Evolutionary conservation across 1,140 invertebrate species (phyloP).

Genomic region (Drosophila pseudoobscura): DNA sequence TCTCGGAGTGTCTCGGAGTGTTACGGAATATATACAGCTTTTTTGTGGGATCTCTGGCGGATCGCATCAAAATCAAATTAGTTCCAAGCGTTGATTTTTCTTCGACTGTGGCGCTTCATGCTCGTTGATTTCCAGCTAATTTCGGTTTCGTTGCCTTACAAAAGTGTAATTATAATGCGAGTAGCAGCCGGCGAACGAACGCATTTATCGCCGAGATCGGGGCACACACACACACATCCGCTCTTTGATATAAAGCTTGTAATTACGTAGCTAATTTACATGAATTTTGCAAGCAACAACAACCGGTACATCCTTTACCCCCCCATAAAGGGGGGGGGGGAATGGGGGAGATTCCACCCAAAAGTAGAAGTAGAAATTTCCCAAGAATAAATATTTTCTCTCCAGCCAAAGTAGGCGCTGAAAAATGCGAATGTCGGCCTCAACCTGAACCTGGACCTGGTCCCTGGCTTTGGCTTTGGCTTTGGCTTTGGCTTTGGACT

Average conservation of each 20-base stretch:
- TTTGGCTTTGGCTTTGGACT: constrained; percentile 43
- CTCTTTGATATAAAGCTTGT: constrained; percentile 50
- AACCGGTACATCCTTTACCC: constrained; percentile 65
- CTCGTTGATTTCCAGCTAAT: constrained; percentile 77
- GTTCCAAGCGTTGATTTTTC: constrained; percentile 77
- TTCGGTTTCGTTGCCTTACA: constrained; percentile 51
- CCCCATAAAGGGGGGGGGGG: too few relatives aligned
- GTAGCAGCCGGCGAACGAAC: constrained; percentile 50
- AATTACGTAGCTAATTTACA: constrained; percentile 75
- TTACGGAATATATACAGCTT: constrained; percentile 2
- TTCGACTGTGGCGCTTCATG: constrained; percentile 63
- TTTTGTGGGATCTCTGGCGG: neutral
- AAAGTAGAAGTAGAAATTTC: neutral
- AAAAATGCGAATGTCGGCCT: constrained; percentile 63
- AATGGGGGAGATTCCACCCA: constrained; percentile 11
- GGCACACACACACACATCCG: constrained; percentile 69
- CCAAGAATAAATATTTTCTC: constrained; percentile 10
- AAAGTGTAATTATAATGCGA: constrained; percentile 77
- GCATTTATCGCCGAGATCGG: constrained; percentile 74
- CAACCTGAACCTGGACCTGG: constrained; percentile 14
- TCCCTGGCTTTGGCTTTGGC: neutral
- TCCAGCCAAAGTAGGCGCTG: constrained; percentile 68
- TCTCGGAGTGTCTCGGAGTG: constrained; percentile 30
- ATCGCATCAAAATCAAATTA: constrained; percentile 81
- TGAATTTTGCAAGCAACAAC: constrained; percentile 28